These are phyloP conservation scores for Columba janthina DNA, from an alignment of 2,113 vertebrate species.

Conservation along the genomic window DNA sequence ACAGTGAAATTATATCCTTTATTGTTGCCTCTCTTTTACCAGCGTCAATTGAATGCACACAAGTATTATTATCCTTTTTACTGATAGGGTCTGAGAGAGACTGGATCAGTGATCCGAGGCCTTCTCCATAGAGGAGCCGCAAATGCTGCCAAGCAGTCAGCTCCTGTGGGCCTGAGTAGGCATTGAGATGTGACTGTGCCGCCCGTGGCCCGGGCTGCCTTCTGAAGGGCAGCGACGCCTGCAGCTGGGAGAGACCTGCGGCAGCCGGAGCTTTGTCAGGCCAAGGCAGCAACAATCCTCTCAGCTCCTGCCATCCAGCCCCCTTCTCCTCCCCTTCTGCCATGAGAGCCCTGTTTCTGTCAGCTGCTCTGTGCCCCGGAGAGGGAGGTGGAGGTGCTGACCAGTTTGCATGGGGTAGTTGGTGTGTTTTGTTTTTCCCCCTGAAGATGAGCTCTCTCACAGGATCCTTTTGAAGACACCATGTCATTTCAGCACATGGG, in stretches of 20 bases:
- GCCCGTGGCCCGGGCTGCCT: background rate
- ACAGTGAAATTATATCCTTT: background rate
- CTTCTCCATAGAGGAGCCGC: background rate
- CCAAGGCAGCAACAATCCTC: background rate
- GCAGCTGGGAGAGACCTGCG: fast-evolving
- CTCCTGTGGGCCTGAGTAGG: background rate
- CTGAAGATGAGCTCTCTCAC: background rate
- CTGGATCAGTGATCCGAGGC: background rate
- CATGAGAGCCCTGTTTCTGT: background rate
- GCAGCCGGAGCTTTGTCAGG: background rate
- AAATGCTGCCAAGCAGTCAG: background rate
- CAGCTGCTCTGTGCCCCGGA: background rate
- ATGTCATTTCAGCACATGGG: background rate
- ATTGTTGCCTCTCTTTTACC: background rate
- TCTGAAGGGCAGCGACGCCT: background rate
- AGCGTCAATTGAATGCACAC: background rate
- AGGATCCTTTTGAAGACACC: background rate
- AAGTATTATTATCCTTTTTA: background rate
- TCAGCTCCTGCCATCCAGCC: background rate
- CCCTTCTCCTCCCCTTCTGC: background rate
- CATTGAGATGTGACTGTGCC: background rate
- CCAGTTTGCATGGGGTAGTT: background rate
- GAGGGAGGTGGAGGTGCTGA: background rate
- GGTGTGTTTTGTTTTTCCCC: background rate
- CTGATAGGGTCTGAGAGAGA: background rate